Conservation (phyloP, 1,140 invertebrate species). For the Lamellibrachia luymesi region DNA sequence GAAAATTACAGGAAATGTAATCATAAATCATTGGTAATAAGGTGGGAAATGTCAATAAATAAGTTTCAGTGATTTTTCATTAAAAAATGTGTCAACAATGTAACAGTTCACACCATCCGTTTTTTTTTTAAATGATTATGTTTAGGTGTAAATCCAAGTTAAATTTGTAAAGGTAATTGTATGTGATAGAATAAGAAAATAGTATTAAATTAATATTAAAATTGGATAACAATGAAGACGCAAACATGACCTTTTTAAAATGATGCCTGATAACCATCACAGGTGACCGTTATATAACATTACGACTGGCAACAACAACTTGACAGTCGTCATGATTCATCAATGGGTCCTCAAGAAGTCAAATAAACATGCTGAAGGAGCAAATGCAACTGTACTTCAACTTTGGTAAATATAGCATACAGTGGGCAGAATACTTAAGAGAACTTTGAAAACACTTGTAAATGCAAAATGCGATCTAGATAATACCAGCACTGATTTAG, state of each 20-base stretch:
- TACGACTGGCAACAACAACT: background rate
- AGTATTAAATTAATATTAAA: background rate
- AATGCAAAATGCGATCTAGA: background rate
- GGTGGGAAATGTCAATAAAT: background rate
- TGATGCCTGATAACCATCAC: background rate
- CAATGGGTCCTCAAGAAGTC: background rate
- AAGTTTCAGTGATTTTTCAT: background rate
- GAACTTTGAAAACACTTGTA: background rate
- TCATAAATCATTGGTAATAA: background rate
- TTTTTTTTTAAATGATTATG: background rate
- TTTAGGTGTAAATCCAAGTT: background rate
- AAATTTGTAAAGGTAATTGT: background rate
- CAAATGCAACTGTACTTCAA: background rate
- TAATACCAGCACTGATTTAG: background rate
- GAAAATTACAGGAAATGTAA: background rate
- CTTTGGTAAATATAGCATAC: background rate
- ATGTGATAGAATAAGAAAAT: background rate
- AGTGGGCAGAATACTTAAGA: background rate
- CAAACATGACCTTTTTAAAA: background rate
- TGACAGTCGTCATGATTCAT: background rate
- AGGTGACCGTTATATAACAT: background rate
- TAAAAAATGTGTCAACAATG: too few species aligned
- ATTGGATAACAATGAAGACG: background rate
- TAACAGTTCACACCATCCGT: background rate
- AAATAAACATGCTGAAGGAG: background rate